Percentiles rank a stretch among this genome's conserved stretches.
These are phyloP conservation scores for Drosophila lini DNA, from an alignment of 1,140 invertebrate genomes.

Conservation along the genomic window DNA sequence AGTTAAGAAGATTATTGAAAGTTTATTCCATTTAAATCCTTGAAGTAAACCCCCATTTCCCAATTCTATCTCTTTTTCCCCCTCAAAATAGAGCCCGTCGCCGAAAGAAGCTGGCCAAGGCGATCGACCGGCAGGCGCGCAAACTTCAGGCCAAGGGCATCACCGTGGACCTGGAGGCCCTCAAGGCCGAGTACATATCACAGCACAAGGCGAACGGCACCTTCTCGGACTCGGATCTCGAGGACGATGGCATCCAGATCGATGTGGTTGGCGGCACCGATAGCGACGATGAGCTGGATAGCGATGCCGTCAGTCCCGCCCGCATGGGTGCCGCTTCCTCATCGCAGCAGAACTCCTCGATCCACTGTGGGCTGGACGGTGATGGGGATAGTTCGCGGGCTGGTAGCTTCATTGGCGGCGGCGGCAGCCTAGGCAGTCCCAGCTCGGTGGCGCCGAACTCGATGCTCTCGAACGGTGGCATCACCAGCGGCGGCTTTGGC, in stretches of 20 bases:
- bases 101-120: constrained; percentile 96
- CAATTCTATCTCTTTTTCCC: not conserved
- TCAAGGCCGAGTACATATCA: constrained; percentile 92
- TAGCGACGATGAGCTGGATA: constrained; percentile 86
- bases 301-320: constrained; percentile 85
- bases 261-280: constrained; percentile 90
- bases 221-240: constrained; percentile 89
- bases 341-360: constrained; percentile 86
- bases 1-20: no score
- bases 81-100: constrained; percentile 88
- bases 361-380: constrained; percentile 88
- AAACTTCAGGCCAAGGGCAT: constrained; percentile 96
- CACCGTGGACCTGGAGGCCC: constrained; percentile 92
- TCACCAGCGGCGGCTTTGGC: constrained; percentile 14
- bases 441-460: constrained; percentile 54
- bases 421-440: constrained; percentile 84
- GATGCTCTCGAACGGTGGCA: constrained; percentile 40
- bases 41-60: not conserved
- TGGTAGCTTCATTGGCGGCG: constrained; percentile 85
- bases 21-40: not conserved
- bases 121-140: constrained; percentile 95
- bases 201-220: constrained; percentile 87
- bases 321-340: constrained; percentile 65
- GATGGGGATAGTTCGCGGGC: constrained; percentile 84
- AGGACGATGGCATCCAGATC: constrained; percentile 88